These are phyloP conservation scores for Platorchestia sp. DNA, from an alignment of 1,140 invertebrate species.

Conservation along the genomic window DNA sequence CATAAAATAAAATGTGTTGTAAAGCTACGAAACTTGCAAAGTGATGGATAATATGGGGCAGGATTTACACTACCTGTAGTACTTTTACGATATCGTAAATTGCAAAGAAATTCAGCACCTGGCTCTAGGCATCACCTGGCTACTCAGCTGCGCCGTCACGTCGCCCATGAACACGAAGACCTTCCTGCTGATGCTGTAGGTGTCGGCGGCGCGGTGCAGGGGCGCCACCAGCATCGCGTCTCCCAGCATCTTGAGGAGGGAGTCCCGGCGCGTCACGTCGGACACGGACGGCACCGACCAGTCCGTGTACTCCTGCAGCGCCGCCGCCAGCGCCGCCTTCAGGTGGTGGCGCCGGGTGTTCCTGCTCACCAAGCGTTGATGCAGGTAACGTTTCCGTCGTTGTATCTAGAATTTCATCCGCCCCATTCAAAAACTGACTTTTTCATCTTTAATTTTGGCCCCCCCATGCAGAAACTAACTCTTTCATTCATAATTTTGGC, in stretches of 20 bases:
- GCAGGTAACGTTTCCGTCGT: background rate
- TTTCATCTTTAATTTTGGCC: no score
- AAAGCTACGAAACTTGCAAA: no score
- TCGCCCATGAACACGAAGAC: conserved; percentile 37
- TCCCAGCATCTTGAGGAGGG: conserved; percentile 62
- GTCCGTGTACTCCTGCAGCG: conserved; percentile 79
- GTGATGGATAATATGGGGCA: no score
- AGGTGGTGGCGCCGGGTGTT: conserved; percentile 67
- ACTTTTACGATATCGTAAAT: no score
- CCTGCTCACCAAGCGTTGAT: background rate
- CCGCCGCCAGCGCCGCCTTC: conserved; percentile 77
- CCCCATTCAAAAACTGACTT: no score
- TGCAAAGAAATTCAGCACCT: background rate
- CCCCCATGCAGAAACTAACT: no score
- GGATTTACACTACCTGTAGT: no score
- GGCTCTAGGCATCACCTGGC: background rate
- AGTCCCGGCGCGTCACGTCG: conserved; percentile 71
- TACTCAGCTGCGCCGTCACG: background rate
- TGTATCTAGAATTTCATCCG: no score
- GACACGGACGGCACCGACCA: conserved; percentile 69
- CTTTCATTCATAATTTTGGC: no score
- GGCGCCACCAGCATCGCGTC: conserved; percentile 64
- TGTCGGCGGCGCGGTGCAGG: conserved; percentile 63
- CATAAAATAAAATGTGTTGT: no score
- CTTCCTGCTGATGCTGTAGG: conserved; percentile 17